These are phyloP conservation scores for Periparus ater DNA, from an alignment of 2,797 vertebrate species.

Conservation along the genomic window DNA sequence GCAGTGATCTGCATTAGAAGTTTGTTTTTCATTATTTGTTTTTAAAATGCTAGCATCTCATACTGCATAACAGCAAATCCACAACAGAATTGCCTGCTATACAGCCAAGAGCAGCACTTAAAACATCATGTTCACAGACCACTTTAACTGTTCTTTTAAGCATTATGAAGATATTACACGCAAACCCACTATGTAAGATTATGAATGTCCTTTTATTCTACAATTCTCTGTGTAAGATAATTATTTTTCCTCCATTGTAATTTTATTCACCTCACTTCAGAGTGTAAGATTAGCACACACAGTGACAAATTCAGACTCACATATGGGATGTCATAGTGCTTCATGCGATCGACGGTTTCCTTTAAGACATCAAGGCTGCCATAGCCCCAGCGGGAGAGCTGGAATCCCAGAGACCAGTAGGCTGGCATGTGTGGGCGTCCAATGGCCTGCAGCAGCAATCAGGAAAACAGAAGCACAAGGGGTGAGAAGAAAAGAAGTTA, in stretches of 20 bases:
- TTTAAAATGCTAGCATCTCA: neutral
- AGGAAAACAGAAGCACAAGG: neutral
- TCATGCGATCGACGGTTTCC: neutral
- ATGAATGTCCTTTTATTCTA: neutral
- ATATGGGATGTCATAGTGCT: constrained; percentile 22
- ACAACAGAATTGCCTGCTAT: neutral
- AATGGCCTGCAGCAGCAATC: constrained; percentile 28
- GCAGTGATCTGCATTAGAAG: neutral
- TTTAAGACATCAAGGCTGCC: constrained; percentile 21
- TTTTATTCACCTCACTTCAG: neutral
- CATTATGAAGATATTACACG: neutral
- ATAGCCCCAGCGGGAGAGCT: constrained; percentile 54
- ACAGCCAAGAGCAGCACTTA: neutral
- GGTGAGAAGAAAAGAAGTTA: neutral
- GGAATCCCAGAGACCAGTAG: constrained; percentile 71
- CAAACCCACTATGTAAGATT: neutral
- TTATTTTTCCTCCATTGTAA: neutral
- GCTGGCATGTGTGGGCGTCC: constrained; percentile 58
- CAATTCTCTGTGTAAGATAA: neutral
- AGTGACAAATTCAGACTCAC: neutral
- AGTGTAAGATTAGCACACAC: neutral
- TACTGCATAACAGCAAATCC: neutral
- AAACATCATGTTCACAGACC: neutral
- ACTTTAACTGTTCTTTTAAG: neutral
- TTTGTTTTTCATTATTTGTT: neutral